A percentile compares a stretch with the other conserved stretches of the same genome.
Evolutionary conservation across 2,888 invertebrate species (phyloP).

Genomic region (Parascotia fuliginaria): DNA sequence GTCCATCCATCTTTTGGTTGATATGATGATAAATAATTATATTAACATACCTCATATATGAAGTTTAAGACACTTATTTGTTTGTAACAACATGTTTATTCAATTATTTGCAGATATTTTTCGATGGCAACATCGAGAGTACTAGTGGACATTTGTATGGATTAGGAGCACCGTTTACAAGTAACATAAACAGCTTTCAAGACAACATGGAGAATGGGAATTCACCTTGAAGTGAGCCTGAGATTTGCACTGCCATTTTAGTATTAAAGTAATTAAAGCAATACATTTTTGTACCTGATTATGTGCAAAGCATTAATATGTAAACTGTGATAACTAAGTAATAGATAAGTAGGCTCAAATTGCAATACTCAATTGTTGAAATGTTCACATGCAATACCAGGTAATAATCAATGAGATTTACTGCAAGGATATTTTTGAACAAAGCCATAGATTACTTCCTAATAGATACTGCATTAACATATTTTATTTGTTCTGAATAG

Average conservation of each 20-base stretch:
- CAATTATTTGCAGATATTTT: conserved; percentile 92
- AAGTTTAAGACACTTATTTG: too few species aligned
- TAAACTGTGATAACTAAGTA: conserved; percentile 39
- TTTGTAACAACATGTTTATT: too few species aligned
- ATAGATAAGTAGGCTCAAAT: neutral
- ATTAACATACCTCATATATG: too few species aligned
- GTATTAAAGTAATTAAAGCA: conserved; percentile 32
- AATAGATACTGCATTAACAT: too few species aligned
- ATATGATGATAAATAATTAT: too few species aligned
- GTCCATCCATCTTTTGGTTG: too few species aligned
- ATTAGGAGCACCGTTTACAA: conserved; percentile 94
- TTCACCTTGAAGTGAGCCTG: conserved; percentile 62
- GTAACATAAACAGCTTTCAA: conserved; percentile 90
- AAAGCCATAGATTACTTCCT: too few species aligned
- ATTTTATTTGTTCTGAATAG: too few species aligned
- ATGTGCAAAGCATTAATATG: conserved; percentile 21
- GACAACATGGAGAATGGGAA: conserved; percentile 89
- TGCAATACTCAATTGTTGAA: neutral
- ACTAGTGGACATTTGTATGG: conserved; percentile 98
- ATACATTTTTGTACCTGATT: conserved; percentile 35
- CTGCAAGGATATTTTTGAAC: too few species aligned
- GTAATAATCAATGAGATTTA: too few species aligned
- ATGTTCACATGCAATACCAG: neutral
- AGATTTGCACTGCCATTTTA: conserved; percentile 40
- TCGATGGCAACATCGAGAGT: conserved; percentile 99